Conservation (phyloP, 2,888 invertebrate species). For the Philereme vetulata region DNA sequence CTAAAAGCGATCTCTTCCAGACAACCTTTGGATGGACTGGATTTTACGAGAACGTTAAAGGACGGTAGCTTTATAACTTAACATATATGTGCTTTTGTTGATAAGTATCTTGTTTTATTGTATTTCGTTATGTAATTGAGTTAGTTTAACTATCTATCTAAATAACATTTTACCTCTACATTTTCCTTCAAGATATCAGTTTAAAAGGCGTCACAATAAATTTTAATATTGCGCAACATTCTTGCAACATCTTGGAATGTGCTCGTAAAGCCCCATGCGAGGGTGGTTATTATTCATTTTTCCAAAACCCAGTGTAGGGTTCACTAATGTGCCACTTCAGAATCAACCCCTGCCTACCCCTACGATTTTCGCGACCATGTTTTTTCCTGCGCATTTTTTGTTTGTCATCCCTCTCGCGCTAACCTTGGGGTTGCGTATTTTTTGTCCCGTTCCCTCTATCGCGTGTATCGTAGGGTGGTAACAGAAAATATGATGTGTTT, state of each 20-base stretch:
- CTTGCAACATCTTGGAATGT: slow-evolving; percentile 66
- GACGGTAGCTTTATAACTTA: too few species aligned
- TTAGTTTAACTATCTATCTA: too few species aligned
- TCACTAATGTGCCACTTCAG: slow-evolving; percentile 78
- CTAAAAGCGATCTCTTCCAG: too few species aligned
- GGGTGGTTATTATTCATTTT: slow-evolving; percentile 78
- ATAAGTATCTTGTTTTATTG: too few species aligned
- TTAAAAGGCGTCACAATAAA: slow-evolving; percentile 41
- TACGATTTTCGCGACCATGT: slow-evolving; percentile 80
- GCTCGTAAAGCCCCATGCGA: slow-evolving; percentile 60
- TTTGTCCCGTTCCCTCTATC: slow-evolving; percentile 62
- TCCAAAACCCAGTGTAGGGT: slow-evolving; percentile 70
- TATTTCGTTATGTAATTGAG: too few species aligned
- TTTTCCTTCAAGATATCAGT: slow-evolving; percentile 6
- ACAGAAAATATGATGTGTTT: slow-evolving; percentile 81
- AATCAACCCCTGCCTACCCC: slow-evolving; percentile 79
- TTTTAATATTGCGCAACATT: slow-evolving; percentile 54
- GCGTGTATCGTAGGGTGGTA: slow-evolving; percentile 70
- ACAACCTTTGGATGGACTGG: too few species aligned
- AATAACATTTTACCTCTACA: too few species aligned
- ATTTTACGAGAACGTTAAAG: too few species aligned
- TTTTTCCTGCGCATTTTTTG: slow-evolving; percentile 77
- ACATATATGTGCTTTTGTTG: too few species aligned
- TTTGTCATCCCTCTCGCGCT: slow-evolving; percentile 60
- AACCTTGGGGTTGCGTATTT: slow-evolving; percentile 21